Evolutionary conservation across 2,113 vertebrate species (phyloP), one percentile per base, ranked within the genome.

Genomic region (Vimba vimba): DNA sequence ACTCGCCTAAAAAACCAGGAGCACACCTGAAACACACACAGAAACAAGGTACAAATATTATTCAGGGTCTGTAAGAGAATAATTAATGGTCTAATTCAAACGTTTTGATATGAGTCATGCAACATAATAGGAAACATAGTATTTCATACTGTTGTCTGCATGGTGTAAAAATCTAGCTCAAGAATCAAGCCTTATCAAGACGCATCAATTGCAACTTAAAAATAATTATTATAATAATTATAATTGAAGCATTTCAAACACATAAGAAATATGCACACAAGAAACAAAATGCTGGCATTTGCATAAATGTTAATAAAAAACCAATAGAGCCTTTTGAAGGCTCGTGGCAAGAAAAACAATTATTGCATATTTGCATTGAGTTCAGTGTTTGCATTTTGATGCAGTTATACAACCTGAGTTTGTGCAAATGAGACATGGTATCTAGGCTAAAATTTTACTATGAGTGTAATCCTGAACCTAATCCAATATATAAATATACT

Each of bases 1-100:
- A 97, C 75, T 97, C 96, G 71, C 97, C 97, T 87, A 97, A 90
- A 87, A 95, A 98, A 83, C 96, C 97, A 52, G 95, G 92, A 6
- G 91, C 93, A 92, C 97, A 99, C 91, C 97, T 99, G 91, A 25
- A 89, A 93, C 85, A 36, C 50, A 88, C 6, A 85, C 23, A 73
- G 21, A 91, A 69, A 91, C 23, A 52, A 15, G 82, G 82, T 2
- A 76, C n/a, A 64, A 13, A 57, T 23, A 86, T 50, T 21, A 27
- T 23, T 82, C 19, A 50, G 45, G 33, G 1, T 71, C 33, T 71
- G 19, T 11, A 36, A 36, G 15, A 21, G 68, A 69, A 39, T 76
- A 1, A 33, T 77, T 75, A 27, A 7, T n/a, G n/a, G 2, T 50
- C 43, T 25, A 27, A 75, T 75, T 50, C 1, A 17, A 50, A 50